Conservation (phyloP, 2,888 invertebrate genomes). For the Shargacucullia verbasci region DNA sequence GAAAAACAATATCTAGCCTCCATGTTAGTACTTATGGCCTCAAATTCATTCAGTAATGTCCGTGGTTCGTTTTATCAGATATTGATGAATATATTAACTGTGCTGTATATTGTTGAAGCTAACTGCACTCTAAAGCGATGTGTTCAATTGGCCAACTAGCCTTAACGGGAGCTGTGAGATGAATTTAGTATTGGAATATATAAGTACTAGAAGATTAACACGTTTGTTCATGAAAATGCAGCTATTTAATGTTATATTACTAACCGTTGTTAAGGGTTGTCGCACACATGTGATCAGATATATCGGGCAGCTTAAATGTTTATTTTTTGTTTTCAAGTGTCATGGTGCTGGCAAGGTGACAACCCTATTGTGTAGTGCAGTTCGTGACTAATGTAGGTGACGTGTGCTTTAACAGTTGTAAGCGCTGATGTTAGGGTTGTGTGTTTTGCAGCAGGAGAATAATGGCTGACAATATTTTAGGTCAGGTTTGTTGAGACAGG, state of each 20-base stretch:
- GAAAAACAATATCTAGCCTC: no score
- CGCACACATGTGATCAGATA: constrained; percentile 27
- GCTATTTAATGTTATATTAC: constrained; percentile 52
- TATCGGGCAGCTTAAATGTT: not conserved
- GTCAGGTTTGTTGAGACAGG: constrained; percentile 40
- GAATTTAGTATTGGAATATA: constrained; percentile 70
- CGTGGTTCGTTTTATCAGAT: no score
- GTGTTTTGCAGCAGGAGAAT: constrained; percentile 82
- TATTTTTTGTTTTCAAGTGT: constrained; percentile 13
- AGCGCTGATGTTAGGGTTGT: constrained; percentile 65
- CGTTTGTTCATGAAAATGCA: constrained; percentile 45
- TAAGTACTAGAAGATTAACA: constrained; percentile 55
- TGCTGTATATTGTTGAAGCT: constrained; percentile 50
- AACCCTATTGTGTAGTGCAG: constrained; percentile 40
- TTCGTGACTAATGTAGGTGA: constrained; percentile 35
- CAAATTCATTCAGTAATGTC: no score
- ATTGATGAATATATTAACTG: no score
- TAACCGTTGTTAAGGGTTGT: constrained; percentile 50
- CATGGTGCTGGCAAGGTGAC: constrained; percentile 45
- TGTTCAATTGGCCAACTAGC: constrained; percentile 85
- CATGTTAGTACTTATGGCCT: no score
- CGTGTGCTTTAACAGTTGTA: constrained; percentile 48
- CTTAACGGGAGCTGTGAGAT: constrained; percentile 87
- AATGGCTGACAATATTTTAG: constrained; percentile 81
- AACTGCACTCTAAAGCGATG: constrained; percentile 63